Evolutionary conservation across 2,888 invertebrate genomes (phyloP).

Genomic region (Lasioglossum lativentre): DNA sequence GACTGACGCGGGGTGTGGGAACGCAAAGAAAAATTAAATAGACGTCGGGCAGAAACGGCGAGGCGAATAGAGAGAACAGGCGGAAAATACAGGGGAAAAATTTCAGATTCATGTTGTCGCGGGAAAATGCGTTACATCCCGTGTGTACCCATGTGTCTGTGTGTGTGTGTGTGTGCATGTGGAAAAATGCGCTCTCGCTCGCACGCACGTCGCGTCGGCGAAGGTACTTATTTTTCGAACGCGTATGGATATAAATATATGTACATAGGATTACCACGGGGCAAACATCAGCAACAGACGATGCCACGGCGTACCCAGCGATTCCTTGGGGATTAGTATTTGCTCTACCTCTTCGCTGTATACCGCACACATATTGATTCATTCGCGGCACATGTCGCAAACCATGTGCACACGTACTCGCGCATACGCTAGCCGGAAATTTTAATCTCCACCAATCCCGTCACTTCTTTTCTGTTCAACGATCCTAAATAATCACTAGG

Average conservation of each 20-base stretch:
- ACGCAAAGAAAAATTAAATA: constrained; percentile 1
- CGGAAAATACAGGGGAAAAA: not conserved
- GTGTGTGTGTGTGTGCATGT: not conserved
- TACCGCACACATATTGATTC: constrained; percentile 40
- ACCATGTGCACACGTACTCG: constrained; percentile 20
- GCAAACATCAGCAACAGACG: constrained; percentile 71
- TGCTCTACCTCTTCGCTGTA: constrained; percentile 56
- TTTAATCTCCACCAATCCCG: constrained; percentile 23
- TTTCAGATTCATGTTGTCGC: constrained; percentile 3
- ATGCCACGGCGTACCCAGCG: constrained; percentile 50
- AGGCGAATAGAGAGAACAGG: not conserved
- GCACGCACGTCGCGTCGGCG: not conserved
- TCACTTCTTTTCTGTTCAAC: not conserved
- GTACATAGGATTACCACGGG: constrained; percentile 63
- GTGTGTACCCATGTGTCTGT: no score
- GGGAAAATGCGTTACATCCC: constrained; percentile 21
- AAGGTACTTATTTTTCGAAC: constrained; percentile 44
- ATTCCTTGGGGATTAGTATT: constrained; percentile 71
- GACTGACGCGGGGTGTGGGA: not conserved
- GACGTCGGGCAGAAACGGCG: not conserved
- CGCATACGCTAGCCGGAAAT: constrained; percentile 40
- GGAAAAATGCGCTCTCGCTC: not conserved
- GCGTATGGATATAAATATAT: constrained; percentile 55
- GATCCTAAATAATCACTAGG: not conserved
- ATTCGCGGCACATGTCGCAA: constrained; percentile 2